These are phyloP conservation scores for Capreolus pygargus DNA, from an alignment of 2,113 vertebrate species.

Conservation along the genomic window DNA sequence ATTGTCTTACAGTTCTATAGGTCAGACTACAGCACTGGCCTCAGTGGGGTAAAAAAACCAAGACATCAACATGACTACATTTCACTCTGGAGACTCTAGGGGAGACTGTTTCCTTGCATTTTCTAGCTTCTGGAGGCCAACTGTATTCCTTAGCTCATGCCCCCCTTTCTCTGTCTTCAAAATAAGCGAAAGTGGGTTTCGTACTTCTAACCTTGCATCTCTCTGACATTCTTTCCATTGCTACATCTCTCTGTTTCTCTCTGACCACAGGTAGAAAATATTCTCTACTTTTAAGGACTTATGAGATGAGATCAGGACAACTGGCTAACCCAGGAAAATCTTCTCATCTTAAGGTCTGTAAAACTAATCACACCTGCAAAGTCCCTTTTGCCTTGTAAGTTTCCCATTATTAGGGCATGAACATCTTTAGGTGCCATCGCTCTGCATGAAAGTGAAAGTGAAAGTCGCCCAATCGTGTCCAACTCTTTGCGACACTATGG, in stretches of 20 bases:
- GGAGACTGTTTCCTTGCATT: background rate
- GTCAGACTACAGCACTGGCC: background rate
- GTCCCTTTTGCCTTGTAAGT: background rate
- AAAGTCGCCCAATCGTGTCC: accelerated
- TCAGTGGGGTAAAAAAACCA: background rate
- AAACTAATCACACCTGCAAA: background rate
- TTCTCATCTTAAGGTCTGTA: background rate
- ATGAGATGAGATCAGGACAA: background rate
- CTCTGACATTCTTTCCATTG: background rate
- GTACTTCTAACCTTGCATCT: background rate
- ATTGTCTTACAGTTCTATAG: background rate
- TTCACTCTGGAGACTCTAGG: background rate
- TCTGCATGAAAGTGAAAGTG: background rate
- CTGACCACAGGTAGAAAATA: background rate
- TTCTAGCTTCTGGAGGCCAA: background rate
- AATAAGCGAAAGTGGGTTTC: background rate
- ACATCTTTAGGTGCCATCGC: background rate
- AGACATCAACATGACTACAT: background rate
- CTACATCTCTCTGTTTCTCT: background rate
- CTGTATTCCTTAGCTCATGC: background rate
- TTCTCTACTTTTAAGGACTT: background rate
- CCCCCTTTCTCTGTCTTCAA: background rate
- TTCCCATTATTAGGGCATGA: background rate
- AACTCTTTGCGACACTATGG: background rate
- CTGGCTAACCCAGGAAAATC: background rate